A percentile compares a stretch with the other conserved stretches of the same genome.
phyloP scores from a whole-genome alignment of 2,888 invertebrate genomes.

The Caenorhabditis japonica region DNA sequence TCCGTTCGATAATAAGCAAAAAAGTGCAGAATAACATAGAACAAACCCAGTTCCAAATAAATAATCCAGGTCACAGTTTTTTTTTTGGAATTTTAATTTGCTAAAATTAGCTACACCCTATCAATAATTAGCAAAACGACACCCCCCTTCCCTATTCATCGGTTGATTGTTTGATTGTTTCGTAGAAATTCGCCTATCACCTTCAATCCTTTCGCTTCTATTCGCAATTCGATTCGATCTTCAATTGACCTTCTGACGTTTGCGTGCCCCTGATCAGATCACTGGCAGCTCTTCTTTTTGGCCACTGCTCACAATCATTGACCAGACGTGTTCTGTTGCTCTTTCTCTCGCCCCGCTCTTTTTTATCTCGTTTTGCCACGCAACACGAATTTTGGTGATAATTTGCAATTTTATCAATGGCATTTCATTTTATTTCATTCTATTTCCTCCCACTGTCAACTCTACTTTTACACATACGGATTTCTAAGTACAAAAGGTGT shows the following conservation, averaged over 20 bases:
- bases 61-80: no score
- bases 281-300: not conserved
- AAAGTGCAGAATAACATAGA: no score
- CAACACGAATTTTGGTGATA: slow-evolving; percentile 34
- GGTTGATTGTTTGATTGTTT: slow-evolving; percentile 20
- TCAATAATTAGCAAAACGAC: no score
- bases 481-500: no score
- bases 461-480: no score
- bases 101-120: no score
- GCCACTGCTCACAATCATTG: slow-evolving; percentile 12
- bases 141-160: no score
- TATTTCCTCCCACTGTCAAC: slow-evolving; percentile 8
- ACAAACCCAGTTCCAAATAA: no score
- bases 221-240: slow-evolving; percentile 1
- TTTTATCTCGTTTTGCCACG: slow-evolving; percentile 23
- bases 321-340: slow-evolving; percentile 34
- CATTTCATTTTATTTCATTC: slow-evolving; percentile 11
- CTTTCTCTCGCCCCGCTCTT: slow-evolving; percentile 16
- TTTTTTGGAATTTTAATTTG: no score
- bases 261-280: slow-evolving; percentile 11
- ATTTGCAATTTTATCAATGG: slow-evolving; percentile 48
- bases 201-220: no score
- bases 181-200: slow-evolving; percentile 21
- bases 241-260: slow-evolving; percentile 37
- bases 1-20: no score